A percentile compares a stretch with the other conserved stretches of the same genome.
Conservation (phyloP, 2,113 vertebrate species). For the Lamprologus callipterus region DNA sequence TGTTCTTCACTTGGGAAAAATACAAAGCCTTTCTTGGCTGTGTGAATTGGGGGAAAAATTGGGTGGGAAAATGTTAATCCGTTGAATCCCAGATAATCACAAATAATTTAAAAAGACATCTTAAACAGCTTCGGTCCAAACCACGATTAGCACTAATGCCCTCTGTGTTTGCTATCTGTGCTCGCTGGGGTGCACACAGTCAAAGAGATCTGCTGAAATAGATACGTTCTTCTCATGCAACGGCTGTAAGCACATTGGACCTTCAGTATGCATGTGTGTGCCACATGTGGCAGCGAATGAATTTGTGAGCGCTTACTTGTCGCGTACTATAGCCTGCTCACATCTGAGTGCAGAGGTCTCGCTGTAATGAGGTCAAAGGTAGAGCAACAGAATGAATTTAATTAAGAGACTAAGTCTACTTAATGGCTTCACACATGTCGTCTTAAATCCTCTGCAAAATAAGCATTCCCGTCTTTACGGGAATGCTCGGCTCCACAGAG, state of each 20-base stretch:
- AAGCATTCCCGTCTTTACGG: constrained; percentile 43
- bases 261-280: constrained; percentile 8
- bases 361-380: constrained; percentile 40
- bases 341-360: not conserved
- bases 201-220: constrained; percentile 22
- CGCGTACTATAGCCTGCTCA: not conserved
- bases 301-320: not conserved
- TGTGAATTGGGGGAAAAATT: not conserved
- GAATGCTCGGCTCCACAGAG: constrained; percentile 1
- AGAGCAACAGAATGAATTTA: constrained; percentile 34
- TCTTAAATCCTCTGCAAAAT: constrained; percentile 42
- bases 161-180: not conserved
- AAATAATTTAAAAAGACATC: not conserved
- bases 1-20: not conserved
- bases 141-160: not conserved
- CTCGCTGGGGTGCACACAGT: not conserved
- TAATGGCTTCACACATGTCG: constrained; percentile 56
- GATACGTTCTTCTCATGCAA: constrained; percentile 35
- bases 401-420: constrained; percentile 30
- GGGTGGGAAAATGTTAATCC: not conserved
- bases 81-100: not conserved
- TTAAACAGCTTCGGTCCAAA: not conserved
- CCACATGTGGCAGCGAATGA: constrained; percentile 12
- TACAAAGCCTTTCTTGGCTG: not conserved
- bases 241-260: constrained; percentile 22